phyloP scores from a whole-genome alignment of 2,888 invertebrate genomes.

The Tenthredo livida region DNA sequence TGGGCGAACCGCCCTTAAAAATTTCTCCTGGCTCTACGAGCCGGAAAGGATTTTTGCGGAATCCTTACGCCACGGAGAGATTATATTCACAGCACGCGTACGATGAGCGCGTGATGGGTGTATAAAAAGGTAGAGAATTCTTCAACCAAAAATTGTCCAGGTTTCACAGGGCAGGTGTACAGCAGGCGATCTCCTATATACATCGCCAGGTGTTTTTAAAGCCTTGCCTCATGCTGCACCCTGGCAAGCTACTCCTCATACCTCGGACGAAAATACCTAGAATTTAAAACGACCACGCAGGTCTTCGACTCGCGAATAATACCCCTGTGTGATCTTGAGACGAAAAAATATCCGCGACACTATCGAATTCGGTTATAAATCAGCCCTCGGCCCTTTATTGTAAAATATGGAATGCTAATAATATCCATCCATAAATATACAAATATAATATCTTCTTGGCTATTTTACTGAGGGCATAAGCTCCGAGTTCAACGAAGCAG shows the following conservation, averaged over 20 bases:
- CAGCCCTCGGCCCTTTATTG: not conserved
- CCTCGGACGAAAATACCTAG: constrained; percentile 10
- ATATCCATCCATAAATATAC: not conserved
- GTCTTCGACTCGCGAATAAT: not conserved
- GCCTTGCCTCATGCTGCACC: not conserved
- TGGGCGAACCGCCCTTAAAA: not conserved
- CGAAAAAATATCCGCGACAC: not conserved
- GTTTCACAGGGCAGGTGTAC: constrained; percentile 33
- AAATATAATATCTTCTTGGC: not conserved
- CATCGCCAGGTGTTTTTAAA: constrained; percentile 38
- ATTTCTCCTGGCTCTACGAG: not conserved
- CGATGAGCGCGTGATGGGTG: not conserved
- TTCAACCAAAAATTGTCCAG: not conserved
- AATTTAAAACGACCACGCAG: constrained; percentile 8
- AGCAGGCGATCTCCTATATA: not conserved
- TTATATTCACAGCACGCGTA: constrained; percentile 18
- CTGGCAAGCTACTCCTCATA: not conserved
- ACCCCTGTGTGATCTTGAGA: not conserved
- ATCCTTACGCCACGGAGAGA: not conserved
- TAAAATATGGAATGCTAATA: not conserved
- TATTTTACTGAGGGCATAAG: not conserved
- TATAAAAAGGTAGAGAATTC: not conserved
- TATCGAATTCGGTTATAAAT: not conserved
- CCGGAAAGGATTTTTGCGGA: not conserved
- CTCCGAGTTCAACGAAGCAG: constrained; percentile 21